Base-by-base conservation (phyloP, 2,113 vertebrate species). In the Pelodiscus sinensis region DNA sequence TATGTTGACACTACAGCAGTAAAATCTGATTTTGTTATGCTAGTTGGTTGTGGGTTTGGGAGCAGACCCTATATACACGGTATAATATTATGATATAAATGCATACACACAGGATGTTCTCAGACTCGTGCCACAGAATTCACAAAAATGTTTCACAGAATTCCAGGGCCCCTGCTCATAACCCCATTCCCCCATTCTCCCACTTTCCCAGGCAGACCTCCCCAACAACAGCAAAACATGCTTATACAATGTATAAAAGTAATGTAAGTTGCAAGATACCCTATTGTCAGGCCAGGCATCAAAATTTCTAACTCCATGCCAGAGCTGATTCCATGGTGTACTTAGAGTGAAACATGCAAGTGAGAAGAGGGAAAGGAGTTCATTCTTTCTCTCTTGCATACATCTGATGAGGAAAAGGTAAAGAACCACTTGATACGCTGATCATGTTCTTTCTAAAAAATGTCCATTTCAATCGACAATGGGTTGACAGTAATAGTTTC, bases 21-120 rank as follows among this genome's bases (percentile, higher is more conserved):
- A 97, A 97, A 97, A 94, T 82, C 88, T 89, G 94, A 96, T 96
- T 97, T 96, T 96, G 92, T 91, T 97, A 92, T 85, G 95, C 79
- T 95, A 94, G 91, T 91, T 95, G 96, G 95, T 94, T 96, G 94
- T 78, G 92, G 95, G 84, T 96, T 95, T 96, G 96, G 92, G 95
- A 96, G 86, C 96, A 95, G 95, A 94, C 85, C 92, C 82, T 95
- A 91, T 68, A 78, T 75, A 81, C 57, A 95, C 0, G 7, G 92
- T 95, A 86, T n/a, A 91, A 91, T n/a, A 44, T 93, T 96, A 93
- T 92, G 95, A 92, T 87, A 93, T 85, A 92, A 93, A 94, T 81
- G 82, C 22, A 4, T 82, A 84, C 91, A 92, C 92, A 86, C 65
- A 89, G 88, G 85, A 60, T 92, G 79, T 94, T 97, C 95, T 94